Base-by-base conservation (phyloP, 2,113 vertebrate species). In the Hydrochoerus hydrochaeris region DNA sequence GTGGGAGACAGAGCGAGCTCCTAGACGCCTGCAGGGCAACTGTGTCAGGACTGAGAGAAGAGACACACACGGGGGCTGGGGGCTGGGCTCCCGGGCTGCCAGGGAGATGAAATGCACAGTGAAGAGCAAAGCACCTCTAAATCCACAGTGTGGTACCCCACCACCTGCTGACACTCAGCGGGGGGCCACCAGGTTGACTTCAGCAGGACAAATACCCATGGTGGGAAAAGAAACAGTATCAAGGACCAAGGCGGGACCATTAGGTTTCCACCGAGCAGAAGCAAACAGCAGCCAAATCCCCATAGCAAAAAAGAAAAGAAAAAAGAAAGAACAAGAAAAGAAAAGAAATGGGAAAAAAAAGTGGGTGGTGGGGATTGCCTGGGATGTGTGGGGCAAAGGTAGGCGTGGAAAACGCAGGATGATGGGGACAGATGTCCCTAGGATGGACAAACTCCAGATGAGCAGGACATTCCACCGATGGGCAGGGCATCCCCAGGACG, bases 141-240 rank as follows among this genome's bases (percentile, higher is more conserved):
- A 14, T 1, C 69, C 28, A 0, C 16, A 0, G 35, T 1, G 63
- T 26, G 63, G 17, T 12, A 5, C 5, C 19, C 35, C 35, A 12
- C 26, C 2, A 8, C 1, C 10, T 12, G 71, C 71, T 7, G 58
- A 38, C 44, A 9, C 77, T 0, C 19, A 41, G 77, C 7, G 1
- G 20, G 54, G 28, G 57, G 17, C 17, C 5, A 0, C 9, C 9
- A 30, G n/a, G 52, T 22, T 3, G 11, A 52, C 63, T 12, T 3
- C 28, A 28, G 35, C 32, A 57, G 77, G 38, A 14, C 38, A 54
- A 3, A 32, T 8, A 49, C 12, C n/a, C 38, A 14, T 1, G 2
- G 62, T 19, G 24, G n/a, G 49, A 35, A 41, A 32, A 38, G 65
- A 77, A 3, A 16, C 32, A 28, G 52, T 8, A 38, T 49, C 35